Evolutionary conservation across 1,140 invertebrate species (phyloP), one percentile per base, ranked within the genome.

Genomic region (Rhyacophila brunnea): DNA sequence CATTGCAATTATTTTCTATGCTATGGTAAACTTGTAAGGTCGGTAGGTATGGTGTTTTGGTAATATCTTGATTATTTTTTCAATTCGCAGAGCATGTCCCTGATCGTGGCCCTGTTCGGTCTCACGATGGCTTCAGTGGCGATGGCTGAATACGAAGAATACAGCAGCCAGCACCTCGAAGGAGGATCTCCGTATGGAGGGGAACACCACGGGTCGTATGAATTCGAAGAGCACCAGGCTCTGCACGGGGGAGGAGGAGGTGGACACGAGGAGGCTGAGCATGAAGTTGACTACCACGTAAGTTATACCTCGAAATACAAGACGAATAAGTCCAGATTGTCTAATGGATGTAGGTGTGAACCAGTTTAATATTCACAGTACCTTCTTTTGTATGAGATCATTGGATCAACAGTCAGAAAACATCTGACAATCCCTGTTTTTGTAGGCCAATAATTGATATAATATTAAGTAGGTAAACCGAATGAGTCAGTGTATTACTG

Each of bases 71-170:
- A n/a, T n/a, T 11, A 28, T 49, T 49, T 36, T 17, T 17, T 50
- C 10, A 7, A n/a, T 13, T 52, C 40, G 7, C 49, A 52, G 49
- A 42, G 49, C 15, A 40, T 40, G 11, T 19, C 20, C 7, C 11
- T 52, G 18, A 23, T 42, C 14, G 5, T 50, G n/a, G 48, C 36
- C 15, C 67, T 75, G 72, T 69, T 65, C 61, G 15, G 23, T 70
- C 14, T 34, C 67, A 10, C 23, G 4, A 28, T 73, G 10, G 51
- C 67, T 4, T 60, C 68, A 9, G 64, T 65, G 14, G 40, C 67
- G 2, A 35, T 68, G 23, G 72, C 70, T 1, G 70, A 74, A 48
- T 68, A 60, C 56, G 69, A 68, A 9, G 58, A 47, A 14, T 68
- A 62, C 51, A 40, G 56, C 51, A 54, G 67, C 10, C 68, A 66